These are phyloP conservation scores for Therioaphis trifolii DNA, from an alignment of 2,888 invertebrate genomes.

Conservation along the genomic window DNA sequence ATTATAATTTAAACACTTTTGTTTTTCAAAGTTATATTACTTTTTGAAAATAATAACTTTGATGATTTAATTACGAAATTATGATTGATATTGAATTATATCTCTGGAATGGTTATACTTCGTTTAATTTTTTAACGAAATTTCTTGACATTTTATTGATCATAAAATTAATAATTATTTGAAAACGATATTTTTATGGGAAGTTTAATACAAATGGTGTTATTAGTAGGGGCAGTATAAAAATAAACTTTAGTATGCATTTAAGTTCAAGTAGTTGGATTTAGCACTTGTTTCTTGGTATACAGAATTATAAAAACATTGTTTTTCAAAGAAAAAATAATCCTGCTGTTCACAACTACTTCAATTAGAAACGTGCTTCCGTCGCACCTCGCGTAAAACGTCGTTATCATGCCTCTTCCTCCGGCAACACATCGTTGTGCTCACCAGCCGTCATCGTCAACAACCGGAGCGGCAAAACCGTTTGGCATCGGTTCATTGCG, in stretches of 20 bases:
- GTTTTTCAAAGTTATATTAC: no score
- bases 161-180: no score
- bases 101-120: no score
- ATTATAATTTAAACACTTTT: no score
- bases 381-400: neutral
- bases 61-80: no score
- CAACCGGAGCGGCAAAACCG: neutral
- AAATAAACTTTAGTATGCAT: neutral
- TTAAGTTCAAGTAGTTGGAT: neutral
- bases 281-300: neutral
- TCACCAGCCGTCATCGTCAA: neutral
- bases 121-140: no score
- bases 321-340: neutral
- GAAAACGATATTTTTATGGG: no score
- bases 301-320: neutral
- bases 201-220: no score
- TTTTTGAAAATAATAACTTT: no score
- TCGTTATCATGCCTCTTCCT: neutral
- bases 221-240: no score
- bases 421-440: neutral
- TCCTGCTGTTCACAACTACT: neutral
- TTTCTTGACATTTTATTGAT: no score
- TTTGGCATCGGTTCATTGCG: slow-evolving; percentile 33
- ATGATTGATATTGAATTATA: no score
- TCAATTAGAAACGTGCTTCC: slow-evolving; percentile 26